A percentile compares a stretch with the other conserved stretches of the same genome.
Evolutionary conservation across 2,797 vertebrate genomes (phyloP).

Genomic region (Decapterus maruadsi): DNA sequence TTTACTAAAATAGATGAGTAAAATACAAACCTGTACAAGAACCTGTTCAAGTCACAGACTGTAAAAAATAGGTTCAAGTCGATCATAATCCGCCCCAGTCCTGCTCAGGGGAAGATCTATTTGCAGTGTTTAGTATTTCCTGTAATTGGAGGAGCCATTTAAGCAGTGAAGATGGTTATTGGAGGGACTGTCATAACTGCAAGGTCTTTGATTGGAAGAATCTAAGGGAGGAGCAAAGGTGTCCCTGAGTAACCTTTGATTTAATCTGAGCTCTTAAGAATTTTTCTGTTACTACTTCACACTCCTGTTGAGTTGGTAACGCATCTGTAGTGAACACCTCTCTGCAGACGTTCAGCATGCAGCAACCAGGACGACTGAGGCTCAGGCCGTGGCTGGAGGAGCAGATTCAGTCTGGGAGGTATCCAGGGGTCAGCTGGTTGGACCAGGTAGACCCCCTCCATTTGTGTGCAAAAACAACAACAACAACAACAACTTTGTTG

Average conservation of each 20-base stretch:
- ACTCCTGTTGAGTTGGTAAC: neutral
- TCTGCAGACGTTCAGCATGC: slow-evolving; percentile 74
- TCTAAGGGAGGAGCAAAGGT: slow-evolving; percentile 28
- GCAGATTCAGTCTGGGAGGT: slow-evolving; percentile 86
- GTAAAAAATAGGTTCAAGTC: no score
- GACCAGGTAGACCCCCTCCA: slow-evolving; percentile 79
- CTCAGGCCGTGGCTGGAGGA: slow-evolving; percentile 87
- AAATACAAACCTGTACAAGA: neutral
- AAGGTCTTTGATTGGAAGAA: slow-evolving; percentile 65
- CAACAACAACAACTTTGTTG: neutral
- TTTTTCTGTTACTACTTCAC: slow-evolving; percentile 16
- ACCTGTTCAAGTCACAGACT: no score
- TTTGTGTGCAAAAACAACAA: neutral
- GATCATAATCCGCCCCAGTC: neutral
- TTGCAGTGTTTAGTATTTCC: slow-evolving; percentile 29
- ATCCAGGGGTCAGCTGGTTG: slow-evolving; percentile 87
- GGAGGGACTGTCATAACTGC: slow-evolving; percentile 15
- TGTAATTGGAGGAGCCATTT: slow-evolving; percentile 66
- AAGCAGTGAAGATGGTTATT: slow-evolving; percentile 13
- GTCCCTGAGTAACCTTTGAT: slow-evolving; percentile 25
- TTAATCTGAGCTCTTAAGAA: slow-evolving; percentile 46
- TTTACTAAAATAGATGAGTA: neutral
- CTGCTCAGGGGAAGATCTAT: neutral
- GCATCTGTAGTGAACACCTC: neutral
- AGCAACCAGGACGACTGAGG: slow-evolving; percentile 81